Base-by-base conservation (phyloP, 2,888 invertebrate species). In the Achlya flavicornis region DNA sequence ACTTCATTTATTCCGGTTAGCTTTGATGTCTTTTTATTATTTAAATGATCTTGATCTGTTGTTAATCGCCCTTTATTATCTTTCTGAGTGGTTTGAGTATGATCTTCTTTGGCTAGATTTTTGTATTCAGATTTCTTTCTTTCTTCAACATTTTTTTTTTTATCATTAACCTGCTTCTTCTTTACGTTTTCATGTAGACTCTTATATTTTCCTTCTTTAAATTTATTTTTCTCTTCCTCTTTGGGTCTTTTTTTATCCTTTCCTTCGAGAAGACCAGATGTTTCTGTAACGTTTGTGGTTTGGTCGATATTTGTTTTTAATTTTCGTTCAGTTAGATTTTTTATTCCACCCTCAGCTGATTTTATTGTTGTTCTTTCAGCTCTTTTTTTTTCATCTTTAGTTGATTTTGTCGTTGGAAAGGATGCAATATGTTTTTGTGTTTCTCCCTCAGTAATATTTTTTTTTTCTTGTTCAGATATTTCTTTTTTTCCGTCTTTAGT, bases 31-130 rank as follows among this genome's bases (percentile, higher is more conserved):
- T 48, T 48, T 14, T 16, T 48, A 7, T 16, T 16, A n/a, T 16
- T 48, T 43, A 43, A 43, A 43, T 43, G 43, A 43, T 43, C 43
- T 48, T 16, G 48, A 16, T 48, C n/a, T 48, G 48, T n/a, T 48
- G 48, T n/a, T 16, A 48, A 16, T 16, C 16, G 4, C 6, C 14
- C 16, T 48, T 48, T 48, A 16, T 6, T 48, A 16, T 16, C 48
- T 48, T 48, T 48, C 16, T 48, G 48, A 48, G 48, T 4, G 7
- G 16, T 6, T 3, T 14, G 12, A 43, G 43, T 43, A 14, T 43
- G 6, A 16, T 48, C 41, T 58, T 58, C 58, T 19, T 16, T 59
- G 19, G 16, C 16, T 14, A 8, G 38, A 10, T 38, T 41, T 19
- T 59, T 59, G 11, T 59, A 11, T 41, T 19, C 19, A 38, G 16